Evolutionary conservation across 2,888 invertebrate genomes (phyloP).

Genomic region (Eilema sororculum): DNA sequence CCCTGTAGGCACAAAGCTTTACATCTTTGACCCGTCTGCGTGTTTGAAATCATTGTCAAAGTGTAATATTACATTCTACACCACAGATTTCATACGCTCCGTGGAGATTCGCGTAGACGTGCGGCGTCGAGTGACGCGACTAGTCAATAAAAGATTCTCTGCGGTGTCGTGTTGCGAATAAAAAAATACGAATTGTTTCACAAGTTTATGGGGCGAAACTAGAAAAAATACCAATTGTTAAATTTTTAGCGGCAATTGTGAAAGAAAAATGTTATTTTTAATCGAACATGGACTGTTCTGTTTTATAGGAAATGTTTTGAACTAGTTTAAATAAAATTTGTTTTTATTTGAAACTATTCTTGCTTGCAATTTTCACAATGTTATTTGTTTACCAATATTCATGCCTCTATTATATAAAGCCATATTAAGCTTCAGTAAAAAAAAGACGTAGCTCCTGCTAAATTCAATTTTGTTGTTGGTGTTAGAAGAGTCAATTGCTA

Average conservation of each 20-base stretch:
- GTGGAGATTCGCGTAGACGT: slow-evolving; percentile 71
- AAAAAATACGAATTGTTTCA: slow-evolving; percentile 50
- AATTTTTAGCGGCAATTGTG: slow-evolving; percentile 12
- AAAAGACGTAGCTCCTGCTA: too few relatives aligned
- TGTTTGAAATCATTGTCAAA: slow-evolving; percentile 53
- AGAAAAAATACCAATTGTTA: slow-evolving; percentile 11
- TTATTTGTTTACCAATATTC: too few relatives aligned
- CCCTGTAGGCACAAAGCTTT: slow-evolving; percentile 30
- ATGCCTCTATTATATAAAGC: too few relatives aligned
- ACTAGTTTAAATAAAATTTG: background rate
- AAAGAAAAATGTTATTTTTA: slow-evolving; percentile 11
- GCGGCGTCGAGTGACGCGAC: slow-evolving; percentile 70
- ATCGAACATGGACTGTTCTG: background rate
- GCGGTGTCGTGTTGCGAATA: slow-evolving; percentile 68
- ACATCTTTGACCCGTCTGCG: slow-evolving; percentile 35
- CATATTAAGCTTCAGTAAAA: too few relatives aligned
- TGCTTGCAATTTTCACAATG: too few relatives aligned
- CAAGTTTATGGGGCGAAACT: slow-evolving; percentile 19
- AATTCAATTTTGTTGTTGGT: too few relatives aligned
- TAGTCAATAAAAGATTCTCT: slow-evolving; percentile 67
- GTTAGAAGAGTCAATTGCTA: too few relatives aligned
- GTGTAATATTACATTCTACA: slow-evolving; percentile 69
- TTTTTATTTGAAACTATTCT: background rate
- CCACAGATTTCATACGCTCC: slow-evolving; percentile 73
- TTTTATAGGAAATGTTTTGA: background rate